Conservation (phyloP, 2,888 invertebrate species). For the Archips xylosteana region DNA sequence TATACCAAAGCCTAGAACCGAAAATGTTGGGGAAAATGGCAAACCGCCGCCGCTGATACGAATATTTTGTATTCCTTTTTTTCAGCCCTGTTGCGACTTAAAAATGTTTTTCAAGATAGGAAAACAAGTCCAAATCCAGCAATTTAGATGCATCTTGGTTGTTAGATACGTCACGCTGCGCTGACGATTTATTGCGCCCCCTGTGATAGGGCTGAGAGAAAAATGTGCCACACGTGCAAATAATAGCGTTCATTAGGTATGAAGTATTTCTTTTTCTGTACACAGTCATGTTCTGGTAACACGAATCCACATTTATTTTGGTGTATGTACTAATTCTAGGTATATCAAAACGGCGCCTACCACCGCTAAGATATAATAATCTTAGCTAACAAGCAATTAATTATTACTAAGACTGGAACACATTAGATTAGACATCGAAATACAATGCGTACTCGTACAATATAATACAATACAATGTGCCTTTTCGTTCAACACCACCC, state of each 20-base stretch:
- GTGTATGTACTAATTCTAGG: too few relatives aligned
- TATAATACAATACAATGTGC: too few relatives aligned
- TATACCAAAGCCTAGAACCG: too few relatives aligned
- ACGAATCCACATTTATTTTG: neutral
- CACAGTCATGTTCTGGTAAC: slow-evolving; percentile 7
- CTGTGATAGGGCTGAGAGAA: slow-evolving; percentile 42
- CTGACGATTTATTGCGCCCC: slow-evolving; percentile 45
- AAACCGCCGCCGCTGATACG: neutral
- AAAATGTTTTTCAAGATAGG: slow-evolving; percentile 36
- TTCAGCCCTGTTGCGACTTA: slow-evolving; percentile 23
- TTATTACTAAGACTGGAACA: too few relatives aligned
- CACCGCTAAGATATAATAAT: too few relatives aligned
- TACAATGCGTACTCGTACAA: too few relatives aligned
- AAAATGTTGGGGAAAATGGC: too few relatives aligned
- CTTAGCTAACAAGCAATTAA: too few relatives aligned
- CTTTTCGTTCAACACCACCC: too few relatives aligned
- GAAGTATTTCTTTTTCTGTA: slow-evolving; percentile 37
- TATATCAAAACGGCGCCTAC: too few relatives aligned
- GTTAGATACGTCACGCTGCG: slow-evolving; percentile 47
- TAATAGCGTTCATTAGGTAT: slow-evolving; percentile 42
- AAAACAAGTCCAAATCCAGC: slow-evolving; percentile 46
- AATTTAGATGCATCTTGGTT: slow-evolving; percentile 50
- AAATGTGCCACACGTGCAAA: slow-evolving; percentile 43
- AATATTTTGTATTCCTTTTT: slow-evolving; percentile 13
- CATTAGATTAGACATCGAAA: too few relatives aligned